Base-by-base conservation (phyloP, 2,113 vertebrate genomes). In the Bujurquina vittata region DNA sequence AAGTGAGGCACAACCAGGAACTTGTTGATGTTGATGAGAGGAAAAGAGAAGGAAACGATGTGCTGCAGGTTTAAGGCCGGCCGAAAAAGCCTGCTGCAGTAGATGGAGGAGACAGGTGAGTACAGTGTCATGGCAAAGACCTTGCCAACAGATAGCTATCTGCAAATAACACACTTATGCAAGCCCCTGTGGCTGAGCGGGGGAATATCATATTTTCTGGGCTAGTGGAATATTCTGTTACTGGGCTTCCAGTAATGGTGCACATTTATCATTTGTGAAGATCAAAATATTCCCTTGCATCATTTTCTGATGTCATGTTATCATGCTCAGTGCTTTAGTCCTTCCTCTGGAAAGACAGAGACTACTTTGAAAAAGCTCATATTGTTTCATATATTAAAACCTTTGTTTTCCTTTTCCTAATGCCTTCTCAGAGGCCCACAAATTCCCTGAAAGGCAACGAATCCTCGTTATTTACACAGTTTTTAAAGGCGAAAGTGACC, bases 61-160 rank as follows among this genome's bases (percentile, higher is more conserved):
- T 94, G 89, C 91, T 88, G 83, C 89, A 91, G 86, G 88, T 90
- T 77, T 82, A 67, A 87, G 84, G 84, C 78, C 84, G 72, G 63
- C 87, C 87, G 82, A 87, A 87, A 88, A 86, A 77, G 60, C 80
- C 76, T 56, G 67, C 81, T 77, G 85, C 82, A 80, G 91, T 77
- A 94, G 92, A 94, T 94, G 94, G 90, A 89, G 92, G 85, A 89
- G 93, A 95, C 94, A 95, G 91, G 95, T 95, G 95, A 95, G 95
- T 93, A 86, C 90, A 94, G 91, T 91, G 94, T 94, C 94, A 93
- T 88, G 89, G 92, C 90, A 93, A 92, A 94, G 92, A 96, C 95
- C 93, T 93, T 94, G 95, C 95, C 94, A 95, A 95, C 94, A 95
- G 94, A 95, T 95, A 91, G 89, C 93, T 95, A 94, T 95, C 94